phyloP scores from a whole-genome alignment of 2,113 vertebrate species.

The Gnathonemus echidnorhynchus region DNA sequence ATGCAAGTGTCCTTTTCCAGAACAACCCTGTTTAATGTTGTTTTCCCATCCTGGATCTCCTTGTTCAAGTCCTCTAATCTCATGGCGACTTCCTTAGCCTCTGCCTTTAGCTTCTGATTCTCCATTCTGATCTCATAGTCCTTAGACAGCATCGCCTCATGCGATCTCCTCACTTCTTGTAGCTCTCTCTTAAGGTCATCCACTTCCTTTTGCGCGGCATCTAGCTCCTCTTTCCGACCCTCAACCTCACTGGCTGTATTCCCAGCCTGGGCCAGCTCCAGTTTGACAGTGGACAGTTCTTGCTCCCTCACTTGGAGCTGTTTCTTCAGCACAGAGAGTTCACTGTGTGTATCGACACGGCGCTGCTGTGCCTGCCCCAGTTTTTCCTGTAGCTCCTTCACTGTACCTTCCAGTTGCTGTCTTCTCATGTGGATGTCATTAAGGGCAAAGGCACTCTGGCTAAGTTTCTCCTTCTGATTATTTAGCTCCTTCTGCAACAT shows the following conservation, averaged over 20 bases:
- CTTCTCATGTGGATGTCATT: constrained; percentile 75
- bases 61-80: constrained; percentile 57
- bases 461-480: constrained; percentile 68
- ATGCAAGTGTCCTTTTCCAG: constrained; percentile 71
- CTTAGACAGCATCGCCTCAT: constrained; percentile 62
- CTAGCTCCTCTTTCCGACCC: constrained; percentile 44
- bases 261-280: constrained; percentile 45
- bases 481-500: constrained; percentile 61
- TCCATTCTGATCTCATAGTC: constrained; percentile 72
- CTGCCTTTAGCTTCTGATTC: constrained; percentile 63
- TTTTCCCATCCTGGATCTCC: constrained; percentile 63
- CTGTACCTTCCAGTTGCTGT: constrained; percentile 65
- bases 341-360: constrained; percentile 52
- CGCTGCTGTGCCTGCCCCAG: constrained; percentile 60
- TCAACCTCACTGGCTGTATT: constrained; percentile 30
- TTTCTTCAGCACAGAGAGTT: constrained; percentile 62
- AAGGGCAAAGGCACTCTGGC: constrained; percentile 67
- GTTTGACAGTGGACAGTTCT: constrained; percentile 50
- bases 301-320: constrained; percentile 63
- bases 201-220: constrained; percentile 62
- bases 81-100: constrained; percentile 28
- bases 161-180: constrained; percentile 58
- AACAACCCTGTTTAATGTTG: constrained; percentile 52
- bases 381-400: constrained; percentile 68
- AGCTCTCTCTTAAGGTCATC: constrained; percentile 61